Base-by-base conservation (phyloP, 2,888 invertebrate species). In the Nycteola revayana region DNA sequence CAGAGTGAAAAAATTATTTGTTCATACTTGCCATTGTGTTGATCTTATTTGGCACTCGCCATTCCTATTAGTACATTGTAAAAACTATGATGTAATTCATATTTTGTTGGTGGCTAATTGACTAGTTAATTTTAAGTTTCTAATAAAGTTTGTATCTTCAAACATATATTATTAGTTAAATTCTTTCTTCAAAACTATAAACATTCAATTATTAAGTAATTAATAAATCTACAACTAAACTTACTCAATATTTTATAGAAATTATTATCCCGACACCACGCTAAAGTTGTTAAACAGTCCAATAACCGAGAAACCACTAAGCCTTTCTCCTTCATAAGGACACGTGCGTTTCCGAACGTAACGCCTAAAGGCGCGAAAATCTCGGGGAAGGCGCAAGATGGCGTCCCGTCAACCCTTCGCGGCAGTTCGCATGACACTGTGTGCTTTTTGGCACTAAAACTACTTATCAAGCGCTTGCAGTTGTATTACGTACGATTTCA, bases 251-350 rank as follows among this genome's bases (percentile, higher is more conserved):
- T 82, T 65, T 67, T 77, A 71, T 78, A 84, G 66, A 84, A 84
- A 75, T 83, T 83, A 72, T 76, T 80, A 64, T 85, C 82, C 65
- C 70, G 65, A 53, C 57, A 73, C 66, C 74, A 75, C 63, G 66
- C 55, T 51, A 67, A 70, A 59, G 60, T 67, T 43, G 54, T 64
- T 41, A 60, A 51, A 42, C 69, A 63, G 54, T 66, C 69, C 72
- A 74, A 71, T 56, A 7, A 2, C 7, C 65, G 64, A 49, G 61
- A 65, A 63, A 66, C 61, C 46, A 51, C 47, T 35, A 70, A 59
- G 53, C 57, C 75, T 68, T 65, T 69, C 73, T 75, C 68, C 83
- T 79, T 84, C 85, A 85, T 86, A 86, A 66, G 84, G 76, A 71
- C 73, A 72, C 72, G 67, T 53, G 56, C 45, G 56, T n/a, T 42